Evolutionary conservation across 2,113 vertebrate genomes (phyloP), one percentile per base, ranked within the genome.

Genomic region (Ochotona princeps): DNA sequence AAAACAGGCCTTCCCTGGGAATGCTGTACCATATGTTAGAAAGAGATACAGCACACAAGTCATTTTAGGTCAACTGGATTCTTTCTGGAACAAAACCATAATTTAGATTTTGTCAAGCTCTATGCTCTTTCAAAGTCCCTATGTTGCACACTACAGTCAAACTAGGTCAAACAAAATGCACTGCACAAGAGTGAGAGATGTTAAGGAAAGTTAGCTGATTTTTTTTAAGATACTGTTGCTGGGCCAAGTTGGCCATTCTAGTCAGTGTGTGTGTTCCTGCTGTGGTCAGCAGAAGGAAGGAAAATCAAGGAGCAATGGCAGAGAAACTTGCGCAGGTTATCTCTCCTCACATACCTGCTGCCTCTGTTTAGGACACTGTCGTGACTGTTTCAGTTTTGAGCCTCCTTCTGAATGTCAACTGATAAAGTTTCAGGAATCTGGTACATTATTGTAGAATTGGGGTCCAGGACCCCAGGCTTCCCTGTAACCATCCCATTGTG

Each of bases 261-360:
- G 75, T 60, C 86, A 75, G 60, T 25, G 74, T 86, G 74, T 86
- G 74, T 10, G 7, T 75, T 74, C 54, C 60, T 14, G 67, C 38
- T 61, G 35, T 18, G 67, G 79, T 85, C 66, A 92, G 78, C 0
- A 57, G 35, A 30, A 76, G 49, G 57, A 0, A 79, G 88, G 70
- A 30, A 86, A 92, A 91, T 73, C 74, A 84, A 15, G 38, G 18
- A 80, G 60, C 23, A 75, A 86, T 63, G 44, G 13, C 12, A 38
- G 49, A 79, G 75, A 74, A 72, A 78, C 25, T 17, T 94, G 79
- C 70, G 88, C 0, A 1, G 82, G 88, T 11, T 0, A 85, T 69
- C 49, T 23, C 63, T 83, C 18, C 8, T 74, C 35, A 74, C 73
- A 60, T 1, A 90, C 90, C 44, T 95, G 87, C 84, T 83, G 89